phyloP scores from a whole-genome alignment of 64 coral and sea anemone genomes.

The Platygyra sinensis region DNA sequence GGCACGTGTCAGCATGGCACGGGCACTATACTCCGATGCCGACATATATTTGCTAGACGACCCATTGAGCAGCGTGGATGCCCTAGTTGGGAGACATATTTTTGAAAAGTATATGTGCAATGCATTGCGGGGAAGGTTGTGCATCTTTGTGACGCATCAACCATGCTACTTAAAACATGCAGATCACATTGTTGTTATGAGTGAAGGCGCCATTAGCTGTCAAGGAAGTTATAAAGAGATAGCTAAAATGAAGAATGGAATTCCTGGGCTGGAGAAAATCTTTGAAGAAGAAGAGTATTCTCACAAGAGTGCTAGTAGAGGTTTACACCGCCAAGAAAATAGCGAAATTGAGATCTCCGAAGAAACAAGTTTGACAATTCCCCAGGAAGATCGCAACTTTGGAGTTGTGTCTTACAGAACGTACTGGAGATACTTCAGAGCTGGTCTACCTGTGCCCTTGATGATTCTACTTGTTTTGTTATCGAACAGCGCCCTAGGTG shows the following conservation, averaged over 20 bases:
- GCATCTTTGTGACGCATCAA: not conserved
- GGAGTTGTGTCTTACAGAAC: slow-evolving; percentile 32
- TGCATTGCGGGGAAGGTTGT: not conserved
- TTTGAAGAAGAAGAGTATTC: too few relatives aligned
- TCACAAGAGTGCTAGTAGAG: not conserved
- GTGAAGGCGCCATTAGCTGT: not conserved
- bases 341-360: not conserved
- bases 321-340: not conserved
- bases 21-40: slow-evolving; percentile 4
- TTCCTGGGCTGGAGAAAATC: not conserved
- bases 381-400: slow-evolving; percentile 2
- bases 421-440: slow-evolving; percentile 23
- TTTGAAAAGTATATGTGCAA: not conserved
- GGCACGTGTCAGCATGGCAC: slow-evolving; percentile 1
- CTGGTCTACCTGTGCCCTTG: not conserved
- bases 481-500: slow-evolving; percentile 15
- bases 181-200: slow-evolving; percentile 11
- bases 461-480: not conserved
- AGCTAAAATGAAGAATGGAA: not conserved
- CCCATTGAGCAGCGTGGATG: not conserved
- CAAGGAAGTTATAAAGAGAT: not conserved
- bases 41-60: not conserved
- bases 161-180: not conserved
- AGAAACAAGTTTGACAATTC: slow-evolving; percentile 1
- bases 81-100: not conserved